Percentiles rank a stretch among this genome's conserved stretches.
These are phyloP conservation scores for Pardosa pseudoannulata DNA, from an alignment of 2,888 invertebrate genomes.

Conservation along the genomic window DNA sequence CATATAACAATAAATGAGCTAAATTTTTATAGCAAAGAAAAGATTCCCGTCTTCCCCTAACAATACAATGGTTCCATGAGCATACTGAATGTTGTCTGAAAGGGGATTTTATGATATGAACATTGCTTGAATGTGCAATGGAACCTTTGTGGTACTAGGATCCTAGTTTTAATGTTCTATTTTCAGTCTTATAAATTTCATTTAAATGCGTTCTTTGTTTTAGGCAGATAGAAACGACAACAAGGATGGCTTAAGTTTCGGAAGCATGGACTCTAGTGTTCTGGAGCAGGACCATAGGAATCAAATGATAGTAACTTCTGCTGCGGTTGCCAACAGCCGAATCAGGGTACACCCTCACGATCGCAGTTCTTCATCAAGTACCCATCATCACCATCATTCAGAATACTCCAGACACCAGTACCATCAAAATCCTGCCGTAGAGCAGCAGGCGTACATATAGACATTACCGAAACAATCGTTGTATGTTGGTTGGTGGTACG, in stretches of 20 bases:
- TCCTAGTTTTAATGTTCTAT: too few species aligned
- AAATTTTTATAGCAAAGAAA: too few species aligned
- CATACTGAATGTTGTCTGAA: too few species aligned
- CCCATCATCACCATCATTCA: slow-evolving; percentile 7
- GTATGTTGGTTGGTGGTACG: neutral
- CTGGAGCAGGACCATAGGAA: slow-evolving; percentile 52
- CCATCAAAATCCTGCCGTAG: slow-evolving; percentile 46
- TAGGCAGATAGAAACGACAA: slow-evolving; percentile 69
- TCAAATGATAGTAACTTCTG: slow-evolving; percentile 15
- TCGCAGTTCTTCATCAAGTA: neutral
- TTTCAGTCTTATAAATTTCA: too few species aligned
- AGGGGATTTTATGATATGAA: too few species aligned
- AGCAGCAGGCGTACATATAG: slow-evolving; percentile 65
- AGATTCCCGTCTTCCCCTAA: too few species aligned
- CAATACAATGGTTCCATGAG: too few species aligned
- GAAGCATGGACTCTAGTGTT: slow-evolving; percentile 62
- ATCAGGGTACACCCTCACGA: slow-evolving; percentile 39
- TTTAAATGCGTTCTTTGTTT: slow-evolving; percentile 7
- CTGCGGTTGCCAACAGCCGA: slow-evolving; percentile 49
- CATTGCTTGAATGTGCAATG: too few species aligned
- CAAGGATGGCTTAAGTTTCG: slow-evolving; percentile 57
- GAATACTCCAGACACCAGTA: slow-evolving; percentile 31
- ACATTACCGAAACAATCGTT: neutral
- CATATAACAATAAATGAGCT: too few species aligned
- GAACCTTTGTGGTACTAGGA: too few species aligned